Evolutionary conservation across 2,113 vertebrate species (phyloP), one percentile per base, ranked within the genome.

Genomic region (Trochalopteron elliotii): DNA sequence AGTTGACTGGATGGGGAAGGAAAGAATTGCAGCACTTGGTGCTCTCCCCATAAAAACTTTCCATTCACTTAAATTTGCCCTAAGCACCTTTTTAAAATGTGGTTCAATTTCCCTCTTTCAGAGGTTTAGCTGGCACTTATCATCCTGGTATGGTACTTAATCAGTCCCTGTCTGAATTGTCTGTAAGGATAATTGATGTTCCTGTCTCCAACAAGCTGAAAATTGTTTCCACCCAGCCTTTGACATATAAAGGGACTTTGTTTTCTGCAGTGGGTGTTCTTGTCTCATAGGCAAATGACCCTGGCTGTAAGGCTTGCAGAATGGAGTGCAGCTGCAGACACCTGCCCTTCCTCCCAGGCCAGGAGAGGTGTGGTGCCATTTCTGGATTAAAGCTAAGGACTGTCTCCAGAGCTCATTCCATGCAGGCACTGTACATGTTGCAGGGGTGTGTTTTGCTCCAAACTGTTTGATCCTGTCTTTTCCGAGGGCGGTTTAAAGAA

Each of bases 161-260:
- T 93, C 94, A 89, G 72, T 56, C 68, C 28, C 59, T 74, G 86
- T 33, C 91, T 80, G 68, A 90, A 86, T 83, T 67, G 53, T 79
- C 59, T 92, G 76, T 39, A 21, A 92, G 37, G 64, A 74, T 67
- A 93, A 96, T 67, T 87, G 83, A 67, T 81, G 55, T 65, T 75
- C 75, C 18, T 27, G 59, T 83, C 71, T 85, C 55, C 68, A 92
- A 83, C 67, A 83, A 93, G 50, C 71, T 67, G 92, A 77, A 94
- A 96, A 86, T 74, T 74, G 75, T 64, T 72, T 20, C 40, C 37
- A 37, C 44, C 22, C 47, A 81, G 68, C 30, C 64, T 94, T 70
- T 86, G 84, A 75, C 78, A 68, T 40, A 89, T 71, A 97, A 93
- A 94, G 86, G 79, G 68, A 74, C 68, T 91, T 89, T 88, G 64